Conservation (phyloP, 2,888 invertebrate genomes). For the Altica lythri region DNA sequence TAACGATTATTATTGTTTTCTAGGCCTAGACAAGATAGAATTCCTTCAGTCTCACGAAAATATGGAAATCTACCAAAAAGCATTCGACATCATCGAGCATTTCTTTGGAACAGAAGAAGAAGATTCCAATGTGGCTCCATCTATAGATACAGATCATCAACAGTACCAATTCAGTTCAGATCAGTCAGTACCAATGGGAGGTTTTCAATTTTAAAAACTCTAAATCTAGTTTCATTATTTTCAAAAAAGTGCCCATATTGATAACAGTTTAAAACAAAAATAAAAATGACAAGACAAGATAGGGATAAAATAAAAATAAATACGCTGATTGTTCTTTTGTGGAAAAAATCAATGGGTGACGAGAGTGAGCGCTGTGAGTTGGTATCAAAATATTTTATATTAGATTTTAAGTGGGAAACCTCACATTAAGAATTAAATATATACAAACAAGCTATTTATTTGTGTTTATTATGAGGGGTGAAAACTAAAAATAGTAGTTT, state of each 20-base stretch:
- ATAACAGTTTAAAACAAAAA: slow-evolving; percentile 20
- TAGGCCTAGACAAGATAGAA: slow-evolving; percentile 96
- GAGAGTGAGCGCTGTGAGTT: slow-evolving; percentile 25
- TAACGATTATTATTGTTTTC: slow-evolving; percentile 38
- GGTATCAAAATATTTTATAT: slow-evolving; percentile 22
- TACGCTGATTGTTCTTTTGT: slow-evolving; percentile 11
- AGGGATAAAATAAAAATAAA: slow-evolving; percentile 12
- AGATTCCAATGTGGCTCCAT: slow-evolving; percentile 78
- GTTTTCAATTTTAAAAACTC: slow-evolving; percentile 73
- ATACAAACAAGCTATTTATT: no score
- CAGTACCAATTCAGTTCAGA: slow-evolving; percentile 76
- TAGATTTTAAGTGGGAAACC: slow-evolving; percentile 8
- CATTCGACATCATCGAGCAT: slow-evolving; percentile 94
- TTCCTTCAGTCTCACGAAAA: slow-evolving; percentile 97
- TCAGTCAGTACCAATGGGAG: slow-evolving; percentile 75
- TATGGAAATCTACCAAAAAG: slow-evolving; percentile 94
- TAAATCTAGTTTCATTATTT: slow-evolving; percentile 11
- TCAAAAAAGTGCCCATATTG: slow-evolving; percentile 34
- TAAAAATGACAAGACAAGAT: slow-evolving; percentile 7
- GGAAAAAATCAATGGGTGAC: slow-evolving; percentile 16
- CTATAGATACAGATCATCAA: slow-evolving; percentile 70
- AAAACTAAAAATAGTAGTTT: no score
- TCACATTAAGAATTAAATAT: slow-evolving; percentile 19
- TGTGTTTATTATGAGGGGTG: no score
- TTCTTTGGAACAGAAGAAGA: slow-evolving; percentile 93